Percentiles rank a stretch among this genome's conserved stretches.
Evolutionary conservation across 2,797 vertebrate genomes (phyloP).

Genomic region (Catamblyrhynchus diadema): DNA sequence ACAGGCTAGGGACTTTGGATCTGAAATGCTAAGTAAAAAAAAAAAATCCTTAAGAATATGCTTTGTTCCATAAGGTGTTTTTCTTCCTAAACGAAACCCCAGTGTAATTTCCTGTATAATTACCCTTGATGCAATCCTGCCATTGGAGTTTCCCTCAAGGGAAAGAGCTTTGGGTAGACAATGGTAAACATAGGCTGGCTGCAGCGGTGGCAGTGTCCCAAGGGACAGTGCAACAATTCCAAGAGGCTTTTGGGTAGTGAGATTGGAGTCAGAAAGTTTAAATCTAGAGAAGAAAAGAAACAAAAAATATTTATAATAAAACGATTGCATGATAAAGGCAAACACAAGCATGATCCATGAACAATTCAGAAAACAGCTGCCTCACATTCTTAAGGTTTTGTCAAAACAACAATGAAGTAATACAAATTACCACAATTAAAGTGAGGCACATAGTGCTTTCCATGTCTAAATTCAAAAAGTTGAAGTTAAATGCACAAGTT

Average conservation of each 20-base stretch:
- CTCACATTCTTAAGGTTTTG: background rate
- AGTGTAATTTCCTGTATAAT: conserved; percentile 58
- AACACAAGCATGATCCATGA: background rate
- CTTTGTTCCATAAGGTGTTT: background rate
- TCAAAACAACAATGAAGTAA: background rate
- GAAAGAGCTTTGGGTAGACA: conserved; percentile 95
- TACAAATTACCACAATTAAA: background rate
- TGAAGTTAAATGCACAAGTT: background rate
- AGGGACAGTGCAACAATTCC: conserved; percentile 88
- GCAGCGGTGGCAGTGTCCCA: conserved; percentile 96
- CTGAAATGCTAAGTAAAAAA: background rate
- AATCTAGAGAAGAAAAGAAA: conserved; percentile 75
- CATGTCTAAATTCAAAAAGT: background rate
- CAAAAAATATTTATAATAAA: background rate
- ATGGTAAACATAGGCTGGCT: conserved; percentile 97
- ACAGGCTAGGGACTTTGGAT: background rate
- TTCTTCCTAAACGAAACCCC: conserved; percentile 3
- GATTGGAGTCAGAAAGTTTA: conserved; percentile 81
- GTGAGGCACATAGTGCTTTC: background rate
- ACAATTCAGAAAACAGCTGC: background rate
- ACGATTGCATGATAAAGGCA: background rate
- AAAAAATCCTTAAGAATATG: background rate
- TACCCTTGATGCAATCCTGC: conserved; percentile 95
- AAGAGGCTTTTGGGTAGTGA: conserved; percentile 88
- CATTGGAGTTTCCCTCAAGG: conserved; percentile 90